These are phyloP conservation scores for Antennarius striatus DNA, from an alignment of 2,113 vertebrate genomes.

Conservation along the genomic window DNA sequence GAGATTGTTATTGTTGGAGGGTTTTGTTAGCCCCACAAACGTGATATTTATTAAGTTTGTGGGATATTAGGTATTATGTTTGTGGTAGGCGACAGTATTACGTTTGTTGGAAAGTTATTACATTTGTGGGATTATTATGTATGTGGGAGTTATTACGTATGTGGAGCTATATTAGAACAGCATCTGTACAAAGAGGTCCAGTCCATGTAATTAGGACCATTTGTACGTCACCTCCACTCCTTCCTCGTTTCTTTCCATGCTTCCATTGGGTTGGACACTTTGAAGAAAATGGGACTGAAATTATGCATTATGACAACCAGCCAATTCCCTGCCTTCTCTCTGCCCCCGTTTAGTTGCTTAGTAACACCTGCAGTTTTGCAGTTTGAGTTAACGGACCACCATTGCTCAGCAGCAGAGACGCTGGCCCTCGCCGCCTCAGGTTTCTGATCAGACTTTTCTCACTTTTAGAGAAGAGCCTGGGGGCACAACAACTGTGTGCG, in stretches of 20 bases:
- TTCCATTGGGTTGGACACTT: slow-evolving; percentile 45
- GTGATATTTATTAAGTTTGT: too few species aligned
- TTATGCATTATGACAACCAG: slow-evolving; percentile 69
- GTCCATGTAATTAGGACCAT: slow-evolving; percentile 29
- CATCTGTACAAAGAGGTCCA: slow-evolving; percentile 6
- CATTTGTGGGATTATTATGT: too few species aligned
- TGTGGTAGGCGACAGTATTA: too few species aligned
- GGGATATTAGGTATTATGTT: too few species aligned
- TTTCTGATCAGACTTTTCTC: slow-evolving; percentile 62
- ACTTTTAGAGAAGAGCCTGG: slow-evolving; percentile 52
- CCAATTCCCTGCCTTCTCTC: slow-evolving; percentile 73
- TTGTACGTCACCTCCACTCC: slow-evolving; percentile 20
- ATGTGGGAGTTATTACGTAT: too few species aligned
- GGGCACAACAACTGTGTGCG: slow-evolving; percentile 38
- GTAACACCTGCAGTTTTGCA: slow-evolving; percentile 82
- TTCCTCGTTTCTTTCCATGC: slow-evolving; percentile 25
- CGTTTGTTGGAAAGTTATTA: too few species aligned
- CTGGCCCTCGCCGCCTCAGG: slow-evolving; percentile 54
- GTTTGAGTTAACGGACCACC: slow-evolving; percentile 68
- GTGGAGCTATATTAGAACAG: neutral
- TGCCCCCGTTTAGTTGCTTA: slow-evolving; percentile 80
- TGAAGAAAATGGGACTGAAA: slow-evolving; percentile 67
- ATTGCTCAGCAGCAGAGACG: slow-evolving; percentile 62
- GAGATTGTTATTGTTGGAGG: slow-evolving; percentile 9
- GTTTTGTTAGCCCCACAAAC: neutral